These are phyloP conservation scores for Ceraclea dissimilis DNA, from an alignment of 2,888 invertebrate species.

Conservation along the genomic window DNA sequence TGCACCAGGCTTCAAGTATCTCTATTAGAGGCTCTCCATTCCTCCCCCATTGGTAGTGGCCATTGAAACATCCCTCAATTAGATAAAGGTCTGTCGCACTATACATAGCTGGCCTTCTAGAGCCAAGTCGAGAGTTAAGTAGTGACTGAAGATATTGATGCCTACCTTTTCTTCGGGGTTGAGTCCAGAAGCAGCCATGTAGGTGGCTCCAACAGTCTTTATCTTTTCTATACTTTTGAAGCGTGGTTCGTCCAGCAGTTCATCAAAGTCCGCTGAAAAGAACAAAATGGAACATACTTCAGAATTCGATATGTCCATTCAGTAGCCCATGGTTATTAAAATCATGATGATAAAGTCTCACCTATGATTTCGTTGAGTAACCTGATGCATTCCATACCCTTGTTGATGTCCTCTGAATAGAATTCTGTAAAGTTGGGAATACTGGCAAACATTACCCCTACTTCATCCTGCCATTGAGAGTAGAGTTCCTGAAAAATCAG, in stretches of 20 bases:
- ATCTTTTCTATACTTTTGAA: constrained; percentile 91
- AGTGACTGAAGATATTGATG: too few relatives aligned
- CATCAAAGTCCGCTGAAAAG: constrained; percentile 76
- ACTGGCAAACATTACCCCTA: constrained; percentile 95
- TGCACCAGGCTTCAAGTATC: too few relatives aligned
- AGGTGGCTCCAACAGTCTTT: constrained; percentile 89
- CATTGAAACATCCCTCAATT: too few relatives aligned
- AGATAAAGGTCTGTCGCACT: too few relatives aligned
- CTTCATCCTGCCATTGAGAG: constrained; percentile 75
- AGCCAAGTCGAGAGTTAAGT: too few relatives aligned
- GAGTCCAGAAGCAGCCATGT: constrained; percentile 93
- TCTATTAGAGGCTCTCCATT: too few relatives aligned
- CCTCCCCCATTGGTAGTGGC: too few relatives aligned
- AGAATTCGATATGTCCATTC: too few relatives aligned
- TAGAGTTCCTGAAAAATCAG: constrained; percentile 60
- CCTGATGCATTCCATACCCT: constrained; percentile 95
- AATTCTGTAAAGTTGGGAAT: constrained; percentile 98
- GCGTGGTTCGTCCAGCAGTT: constrained; percentile 74
- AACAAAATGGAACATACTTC: too few relatives aligned
- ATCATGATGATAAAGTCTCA: constrained; percentile 38
- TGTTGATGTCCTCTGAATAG: constrained; percentile 95
- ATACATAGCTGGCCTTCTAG: too few relatives aligned
- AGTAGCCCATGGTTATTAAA: too few relatives aligned
- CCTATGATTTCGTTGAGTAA: constrained; percentile 97
- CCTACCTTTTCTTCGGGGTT: constrained; percentile 66